Evolutionary conservation across 2,113 vertebrate species (phyloP).

Genomic region (Crotalus viridis): DNA sequence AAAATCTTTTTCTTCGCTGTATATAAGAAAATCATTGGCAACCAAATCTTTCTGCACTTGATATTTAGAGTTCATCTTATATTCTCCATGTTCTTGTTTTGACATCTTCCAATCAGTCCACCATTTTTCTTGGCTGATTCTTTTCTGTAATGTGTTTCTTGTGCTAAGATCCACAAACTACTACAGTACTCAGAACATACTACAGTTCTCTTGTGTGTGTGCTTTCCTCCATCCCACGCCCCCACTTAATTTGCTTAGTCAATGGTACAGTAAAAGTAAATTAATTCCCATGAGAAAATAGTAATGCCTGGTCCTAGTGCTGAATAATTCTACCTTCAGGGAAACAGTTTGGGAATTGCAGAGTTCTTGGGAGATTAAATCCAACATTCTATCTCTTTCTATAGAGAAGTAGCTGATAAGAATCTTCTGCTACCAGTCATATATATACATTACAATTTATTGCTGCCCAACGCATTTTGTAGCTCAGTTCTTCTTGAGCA

Average conservation of each 20-base stretch:
- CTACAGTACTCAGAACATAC: background rate
- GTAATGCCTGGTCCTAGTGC: background rate
- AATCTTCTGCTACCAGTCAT: background rate
- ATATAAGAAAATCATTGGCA: background rate
- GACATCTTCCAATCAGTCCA: background rate
- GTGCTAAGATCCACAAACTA: background rate
- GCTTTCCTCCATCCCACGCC: background rate
- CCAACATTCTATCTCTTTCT: background rate
- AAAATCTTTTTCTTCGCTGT: background rate
- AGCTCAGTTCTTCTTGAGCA: background rate
- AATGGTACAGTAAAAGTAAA: background rate
- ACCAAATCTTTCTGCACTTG: background rate
- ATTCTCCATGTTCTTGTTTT: background rate
- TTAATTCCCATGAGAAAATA: background rate
- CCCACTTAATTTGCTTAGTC: accelerated
- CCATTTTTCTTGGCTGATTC: background rate
- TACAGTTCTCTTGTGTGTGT: background rate
- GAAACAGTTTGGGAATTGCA: slow-evolving; percentile 14
- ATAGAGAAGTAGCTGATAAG: background rate
- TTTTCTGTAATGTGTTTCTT: background rate
- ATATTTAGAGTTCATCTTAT: background rate
- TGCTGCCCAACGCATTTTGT: background rate
- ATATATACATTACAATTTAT: background rate
- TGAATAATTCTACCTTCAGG: slow-evolving; percentile 6
- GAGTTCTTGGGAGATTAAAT: background rate